Base-by-base conservation (phyloP, 2,888 invertebrate genomes). In the Hypselothyrea guttata region DNA sequence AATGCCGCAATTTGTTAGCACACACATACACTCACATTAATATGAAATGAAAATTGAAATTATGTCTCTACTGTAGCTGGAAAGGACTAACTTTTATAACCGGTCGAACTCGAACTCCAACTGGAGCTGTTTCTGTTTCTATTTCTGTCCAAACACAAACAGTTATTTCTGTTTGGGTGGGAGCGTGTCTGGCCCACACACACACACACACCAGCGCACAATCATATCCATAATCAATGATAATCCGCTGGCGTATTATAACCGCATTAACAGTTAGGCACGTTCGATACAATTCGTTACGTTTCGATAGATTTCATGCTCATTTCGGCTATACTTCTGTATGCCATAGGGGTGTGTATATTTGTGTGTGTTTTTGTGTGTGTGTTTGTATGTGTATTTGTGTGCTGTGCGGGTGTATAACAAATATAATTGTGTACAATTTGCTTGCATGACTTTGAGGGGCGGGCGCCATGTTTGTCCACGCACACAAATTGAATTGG, bases 191-290 rank as follows among this genome's bases (percentile, higher is more conserved):
- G 35, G 8, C 8, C 28, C 38, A 8, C 18, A 31, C 44, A 11
- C 9, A 35, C 41, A 45, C 35, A 44, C 31, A 54, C 15, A 33
- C 28, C 16, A 27, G 44, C 44, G 41, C 45, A 56, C 66, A 66
- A 61, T 71, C 72, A 57, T 68, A 72, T 69, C 70, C 69, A 83
- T 81, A 82, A 82, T 84, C 84, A 82, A 84, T 82, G 82, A 81
- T 82, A 82, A 82, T 84, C 84, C 84, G 73, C 58, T 71, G 78
- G 78, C 84, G 84, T 84, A 81, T 84, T 84, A 82, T 81, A 82
- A 82, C 84, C 82, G 73, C 84, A 82, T 82, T 82, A 82, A 81
- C 82, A 84, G 78, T 81, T 82, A 83, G 81, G 77, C 81, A 81
- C 81, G 81, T 81, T 74, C 82, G 73, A 67, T 75, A 73, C 73